These are phyloP conservation scores for Luffia ferchaultella DNA, from an alignment of 2,888 invertebrate genomes.

Conservation along the genomic window DNA sequence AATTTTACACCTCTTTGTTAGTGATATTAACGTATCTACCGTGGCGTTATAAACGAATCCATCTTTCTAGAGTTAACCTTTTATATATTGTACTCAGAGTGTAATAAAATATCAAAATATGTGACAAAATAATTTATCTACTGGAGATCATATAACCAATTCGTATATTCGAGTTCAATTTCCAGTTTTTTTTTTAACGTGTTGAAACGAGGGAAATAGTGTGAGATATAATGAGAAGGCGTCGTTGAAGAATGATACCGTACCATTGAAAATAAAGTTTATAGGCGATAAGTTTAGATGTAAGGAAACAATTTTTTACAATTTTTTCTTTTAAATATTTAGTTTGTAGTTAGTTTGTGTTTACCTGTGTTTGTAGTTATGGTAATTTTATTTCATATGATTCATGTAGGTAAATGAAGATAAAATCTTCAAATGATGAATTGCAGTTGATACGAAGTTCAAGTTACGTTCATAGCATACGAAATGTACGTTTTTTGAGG, in stretches of 20 bases:
- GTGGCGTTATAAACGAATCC: conserved; percentile 19
- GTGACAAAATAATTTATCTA: not conserved
- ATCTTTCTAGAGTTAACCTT: not conserved
- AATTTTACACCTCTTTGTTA: conserved; percentile 58
- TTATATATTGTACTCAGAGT: not conserved
- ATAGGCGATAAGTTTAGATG: too few species aligned
- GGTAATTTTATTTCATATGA: too few species aligned
- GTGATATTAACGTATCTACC: conserved; percentile 44
- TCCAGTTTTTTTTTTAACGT: not conserved
- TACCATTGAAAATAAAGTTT: too few species aligned
- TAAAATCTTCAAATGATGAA: too few species aligned
- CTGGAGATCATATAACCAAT: not conserved
- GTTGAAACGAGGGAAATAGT: not conserved
- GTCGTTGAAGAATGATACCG: not conserved
- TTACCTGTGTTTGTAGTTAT: too few species aligned
- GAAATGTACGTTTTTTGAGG: too few species aligned
- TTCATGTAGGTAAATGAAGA: too few species aligned
- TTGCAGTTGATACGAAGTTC: too few species aligned
- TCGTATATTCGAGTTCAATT: not conserved
- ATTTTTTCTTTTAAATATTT: too few species aligned
- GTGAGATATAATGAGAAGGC: not conserved
- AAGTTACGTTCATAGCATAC: too few species aligned
- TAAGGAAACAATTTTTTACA: too few species aligned
- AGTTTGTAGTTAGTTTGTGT: too few species aligned
- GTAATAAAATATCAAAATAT: not conserved